Conservation (phyloP, 1,140 invertebrate species). For the Heliconius nattereri region DNA sequence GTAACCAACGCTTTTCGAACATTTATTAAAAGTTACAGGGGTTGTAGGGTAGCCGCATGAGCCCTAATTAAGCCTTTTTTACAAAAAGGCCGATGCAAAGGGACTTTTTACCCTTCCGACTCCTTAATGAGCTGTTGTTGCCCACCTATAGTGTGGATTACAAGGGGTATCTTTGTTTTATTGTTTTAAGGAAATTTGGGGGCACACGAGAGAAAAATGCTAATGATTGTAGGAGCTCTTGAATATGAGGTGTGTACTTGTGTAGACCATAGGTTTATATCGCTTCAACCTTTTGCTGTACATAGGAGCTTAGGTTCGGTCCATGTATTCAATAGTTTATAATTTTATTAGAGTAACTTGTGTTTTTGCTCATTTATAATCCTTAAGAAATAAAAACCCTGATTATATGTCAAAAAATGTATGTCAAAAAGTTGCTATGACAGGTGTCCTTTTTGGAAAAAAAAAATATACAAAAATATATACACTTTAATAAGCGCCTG, state of each 20-base stretch:
- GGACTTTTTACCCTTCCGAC: conserved; percentile 75
- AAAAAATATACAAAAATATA: too few relatives aligned
- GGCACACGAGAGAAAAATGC: conserved; percentile 8
- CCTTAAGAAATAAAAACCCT: too few relatives aligned
- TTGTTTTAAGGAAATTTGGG: conserved; percentile 33
- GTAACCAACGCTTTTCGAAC: conserved; percentile 67
- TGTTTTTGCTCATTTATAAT: too few relatives aligned
- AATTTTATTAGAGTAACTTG: too few relatives aligned
- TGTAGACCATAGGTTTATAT: not conserved
- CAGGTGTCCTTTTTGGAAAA: too few relatives aligned
- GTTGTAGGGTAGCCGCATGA: conserved; percentile 77
- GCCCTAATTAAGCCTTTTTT: conserved; percentile 79
- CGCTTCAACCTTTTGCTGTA: not conserved
- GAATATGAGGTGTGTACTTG: not conserved
- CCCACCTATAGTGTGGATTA: conserved; percentile 60
- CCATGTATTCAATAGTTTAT: too few relatives aligned
- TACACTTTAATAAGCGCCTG: not conserved
- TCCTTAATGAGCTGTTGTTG: conserved; percentile 72
- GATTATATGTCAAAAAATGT: too few relatives aligned
- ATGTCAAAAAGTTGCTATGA: too few relatives aligned
- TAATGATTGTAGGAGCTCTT: not conserved
- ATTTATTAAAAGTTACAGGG: conserved; percentile 81
- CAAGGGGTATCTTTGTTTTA: conserved; percentile 42
- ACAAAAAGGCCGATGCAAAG: conserved; percentile 71
- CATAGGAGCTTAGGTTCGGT: not conserved